Conservation (phyloP, 2,113 vertebrate genomes). For the rabbit (Oryctolagus cuniculus) region mOryCun1.1 NC_091439.1:13301501-13302000, state of each 20-base stretch:
- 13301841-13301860: neutral
- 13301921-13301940: no score
- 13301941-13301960: no score
- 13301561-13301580: neutral
- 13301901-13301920: no score
- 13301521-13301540: neutral
- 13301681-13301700: neutral
- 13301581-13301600: neutral
- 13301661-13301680: neutral
- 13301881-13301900: no score
- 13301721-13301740: neutral
- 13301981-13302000: no score
- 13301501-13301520: neutral
- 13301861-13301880: neutral
- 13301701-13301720: neutral
- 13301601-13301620: neutral
- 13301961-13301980: no score
- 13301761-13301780: neutral
- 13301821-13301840: neutral
- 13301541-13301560: neutral
- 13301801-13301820: neutral
- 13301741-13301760: neutral
- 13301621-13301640: neutral
- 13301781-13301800: constrained; percentile 30
- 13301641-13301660: neutral